Evolutionary conservation across 2,888 invertebrate genomes (phyloP).

Genomic region (Monochamus alternatus): DNA sequence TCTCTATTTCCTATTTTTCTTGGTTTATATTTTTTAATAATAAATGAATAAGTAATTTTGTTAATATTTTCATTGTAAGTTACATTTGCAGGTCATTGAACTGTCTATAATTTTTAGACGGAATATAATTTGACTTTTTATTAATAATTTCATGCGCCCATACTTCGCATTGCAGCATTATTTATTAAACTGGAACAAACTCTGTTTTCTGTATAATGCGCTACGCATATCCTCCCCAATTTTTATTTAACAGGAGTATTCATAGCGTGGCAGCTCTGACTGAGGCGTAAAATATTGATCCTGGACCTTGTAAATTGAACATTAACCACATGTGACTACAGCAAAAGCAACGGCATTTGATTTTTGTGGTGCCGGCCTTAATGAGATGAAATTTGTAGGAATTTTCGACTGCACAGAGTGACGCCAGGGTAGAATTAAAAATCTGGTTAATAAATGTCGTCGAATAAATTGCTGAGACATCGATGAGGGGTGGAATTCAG

Average conservation of each 20-base stretch:
- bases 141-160: too few species aligned
- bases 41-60: too few species aligned
- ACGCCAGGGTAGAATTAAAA: neutral
- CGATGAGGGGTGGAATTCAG: neutral
- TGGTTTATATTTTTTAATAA: too few species aligned
- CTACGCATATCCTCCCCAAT: neutral
- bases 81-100: too few species aligned
- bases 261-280: neutral
- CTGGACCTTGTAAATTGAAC: conserved; percentile 5
- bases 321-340: conserved; percentile 9
- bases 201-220: neutral
- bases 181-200: neutral
- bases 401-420: neutral
- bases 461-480: neutral
- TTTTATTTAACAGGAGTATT: conserved; percentile 4
- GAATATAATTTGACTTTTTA: too few species aligned
- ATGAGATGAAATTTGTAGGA: conserved; percentile 4
- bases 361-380: neutral
- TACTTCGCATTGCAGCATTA: too few species aligned
- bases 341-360: conserved; percentile 6
- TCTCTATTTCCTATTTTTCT: too few species aligned
- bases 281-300: conserved; percentile 12
- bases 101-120: too few species aligned
- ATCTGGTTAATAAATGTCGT: neutral
- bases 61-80: too few species aligned